Conservation (phyloP, 2,888 invertebrate genomes). For the Cephus pygmeus region DNA sequence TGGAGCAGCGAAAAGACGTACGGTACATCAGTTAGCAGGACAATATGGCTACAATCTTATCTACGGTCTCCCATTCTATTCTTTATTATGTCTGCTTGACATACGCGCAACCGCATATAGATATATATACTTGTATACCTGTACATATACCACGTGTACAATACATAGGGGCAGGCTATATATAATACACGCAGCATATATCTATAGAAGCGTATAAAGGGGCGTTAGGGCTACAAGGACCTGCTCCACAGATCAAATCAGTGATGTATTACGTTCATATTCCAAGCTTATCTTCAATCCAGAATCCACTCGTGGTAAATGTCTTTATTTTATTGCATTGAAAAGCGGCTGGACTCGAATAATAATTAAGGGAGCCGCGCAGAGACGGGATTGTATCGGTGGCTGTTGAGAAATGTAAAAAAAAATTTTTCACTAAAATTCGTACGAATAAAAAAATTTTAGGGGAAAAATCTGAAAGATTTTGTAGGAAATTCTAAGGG, state of each 20-base stretch:
- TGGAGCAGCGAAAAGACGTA: slow-evolving; percentile 5
- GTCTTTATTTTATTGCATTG: slow-evolving; percentile 6
- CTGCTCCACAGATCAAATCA: slow-evolving; percentile 19
- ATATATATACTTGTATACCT: not conserved
- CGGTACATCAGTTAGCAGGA: slow-evolving; percentile 4
- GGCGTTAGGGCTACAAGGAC: slow-evolving; percentile 16
- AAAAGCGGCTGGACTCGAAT: not conserved
- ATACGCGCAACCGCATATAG: not conserved
- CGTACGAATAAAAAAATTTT: not conserved
- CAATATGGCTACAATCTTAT: slow-evolving; percentile 20
- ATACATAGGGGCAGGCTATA: not conserved
- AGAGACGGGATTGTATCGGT: not conserved
- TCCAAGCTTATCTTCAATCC: slow-evolving; percentile 17
- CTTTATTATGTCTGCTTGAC: slow-evolving; percentile 1
- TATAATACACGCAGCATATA: not conserved
- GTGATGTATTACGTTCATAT: slow-evolving; percentile 21
- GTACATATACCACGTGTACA: not conserved
- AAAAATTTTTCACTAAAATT: too few species aligned
- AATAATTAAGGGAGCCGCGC: not conserved
- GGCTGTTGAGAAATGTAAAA: not conserved
- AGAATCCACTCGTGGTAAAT: not conserved
- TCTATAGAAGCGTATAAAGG: slow-evolving; percentile 1
- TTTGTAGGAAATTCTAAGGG: not conserved
- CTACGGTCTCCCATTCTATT: slow-evolving; percentile 14
- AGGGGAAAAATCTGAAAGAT: not conserved